These are phyloP conservation scores for Anguilla japonica DNA, from an alignment of 2,113 vertebrate genomes.

Conservation along the genomic window DNA sequence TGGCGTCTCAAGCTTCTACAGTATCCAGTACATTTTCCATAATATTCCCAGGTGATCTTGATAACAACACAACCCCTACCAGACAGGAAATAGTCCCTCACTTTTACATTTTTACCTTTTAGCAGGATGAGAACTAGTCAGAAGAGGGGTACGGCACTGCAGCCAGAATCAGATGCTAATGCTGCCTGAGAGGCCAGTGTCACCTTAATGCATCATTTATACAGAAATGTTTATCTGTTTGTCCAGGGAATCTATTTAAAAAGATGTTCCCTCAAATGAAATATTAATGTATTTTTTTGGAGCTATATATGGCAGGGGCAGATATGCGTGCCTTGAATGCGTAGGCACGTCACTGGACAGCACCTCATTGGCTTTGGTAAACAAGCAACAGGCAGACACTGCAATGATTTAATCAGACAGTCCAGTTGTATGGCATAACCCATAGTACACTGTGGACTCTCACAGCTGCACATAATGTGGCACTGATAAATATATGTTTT, in stretches of 20 bases:
- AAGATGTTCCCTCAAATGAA: constrained; percentile 63
- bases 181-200: constrained; percentile 78
- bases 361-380: not conserved
- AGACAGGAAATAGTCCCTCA: constrained; percentile 52
- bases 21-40: constrained; percentile 52
- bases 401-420: not conserved
- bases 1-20: not conserved
- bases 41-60: constrained; percentile 64
- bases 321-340: constrained; percentile 9
- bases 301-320: constrained; percentile 54
- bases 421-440: no score
- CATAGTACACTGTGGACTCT: no score
- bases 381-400: constrained; percentile 19
- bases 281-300: constrained; percentile 69
- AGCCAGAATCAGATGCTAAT: constrained; percentile 68
- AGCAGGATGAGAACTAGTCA: constrained; percentile 53
- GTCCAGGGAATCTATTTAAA: constrained; percentile 63
- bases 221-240: constrained; percentile 69
- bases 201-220: constrained; percentile 77
- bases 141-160: constrained; percentile 59
- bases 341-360: not conserved
- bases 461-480: no score
- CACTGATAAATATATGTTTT: not conserved
- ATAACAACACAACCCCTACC: constrained; percentile 66
- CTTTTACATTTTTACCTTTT: constrained; percentile 58